Conservation (phyloP, 2,113 vertebrate species). For the Ariopsis seemanni region DNA sequence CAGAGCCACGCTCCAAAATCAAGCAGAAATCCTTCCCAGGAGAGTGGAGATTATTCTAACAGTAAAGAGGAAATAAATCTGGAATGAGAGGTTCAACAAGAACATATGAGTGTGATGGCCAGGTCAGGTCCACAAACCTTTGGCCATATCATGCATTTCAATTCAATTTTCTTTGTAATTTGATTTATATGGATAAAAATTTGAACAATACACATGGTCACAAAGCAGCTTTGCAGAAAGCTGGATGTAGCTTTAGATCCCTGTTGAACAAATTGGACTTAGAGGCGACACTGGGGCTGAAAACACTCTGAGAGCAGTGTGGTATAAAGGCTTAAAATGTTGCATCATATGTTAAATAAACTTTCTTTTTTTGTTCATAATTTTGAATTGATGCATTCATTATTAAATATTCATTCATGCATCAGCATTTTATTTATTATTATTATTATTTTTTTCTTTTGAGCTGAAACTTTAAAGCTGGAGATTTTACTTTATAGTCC, state of each 20-base stretch:
- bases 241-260: no score
- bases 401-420: slow-evolving; percentile 8
- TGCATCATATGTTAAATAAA: neutral
- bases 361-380: neutral
- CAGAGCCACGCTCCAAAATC: neutral
- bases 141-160: neutral
- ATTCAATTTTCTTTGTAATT: no score
- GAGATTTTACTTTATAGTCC: slow-evolving; percentile 53
- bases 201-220: neutral
- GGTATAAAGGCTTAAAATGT: neutral
- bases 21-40: neutral
- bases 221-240: neutral
- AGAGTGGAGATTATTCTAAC: neutral
- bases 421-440: neutral
- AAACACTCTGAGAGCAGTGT: neutral
- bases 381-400: neutral
- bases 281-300: neutral
- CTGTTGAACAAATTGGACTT: neutral
- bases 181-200: no score
- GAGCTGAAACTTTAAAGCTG: slow-evolving; percentile 39
- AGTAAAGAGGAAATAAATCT: neutral
- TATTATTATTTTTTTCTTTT: neutral
- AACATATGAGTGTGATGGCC: no score
- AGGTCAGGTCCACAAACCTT: neutral
- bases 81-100: neutral